phyloP scores from a whole-genome alignment of 1,140 invertebrate genomes.

The Drosophila tani region DNA sequence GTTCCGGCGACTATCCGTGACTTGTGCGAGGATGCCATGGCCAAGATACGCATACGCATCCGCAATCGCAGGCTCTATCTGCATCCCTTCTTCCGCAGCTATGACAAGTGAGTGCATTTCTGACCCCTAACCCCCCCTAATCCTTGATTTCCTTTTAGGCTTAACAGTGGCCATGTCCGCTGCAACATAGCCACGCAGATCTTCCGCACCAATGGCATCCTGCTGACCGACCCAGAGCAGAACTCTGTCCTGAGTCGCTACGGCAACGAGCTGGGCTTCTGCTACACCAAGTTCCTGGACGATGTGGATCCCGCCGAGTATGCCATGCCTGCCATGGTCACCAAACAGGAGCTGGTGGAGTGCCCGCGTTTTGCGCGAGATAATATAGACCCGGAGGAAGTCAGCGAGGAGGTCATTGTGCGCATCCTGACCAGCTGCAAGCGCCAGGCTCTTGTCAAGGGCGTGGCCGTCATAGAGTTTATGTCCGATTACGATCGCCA shows the following conservation, averaged over 20 bases:
- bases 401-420: conserved; percentile 87
- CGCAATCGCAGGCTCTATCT: conserved; percentile 86
- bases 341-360: conserved; percentile 56
- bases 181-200: conserved; percentile 88
- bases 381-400: conserved; percentile 12
- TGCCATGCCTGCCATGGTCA: conserved; percentile 71
- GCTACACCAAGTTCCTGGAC: conserved; percentile 88
- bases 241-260: conserved; percentile 88
- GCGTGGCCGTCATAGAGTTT: conserved; percentile 88
- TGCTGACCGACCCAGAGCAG: conserved; percentile 88
- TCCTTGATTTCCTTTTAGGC: conserved; percentile 82
- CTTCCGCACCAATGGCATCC: conserved; percentile 87
- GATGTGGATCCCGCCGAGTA: conserved; percentile 85
- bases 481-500: conserved; percentile 87
- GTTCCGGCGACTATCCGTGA: conserved; percentile 80
- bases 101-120: conserved; percentile 87
- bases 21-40: conserved; percentile 86
- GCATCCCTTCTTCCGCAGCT: conserved; percentile 88
- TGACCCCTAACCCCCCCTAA: not conserved
- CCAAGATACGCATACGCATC: conserved; percentile 86
- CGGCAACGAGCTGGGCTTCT: conserved; percentile 89
- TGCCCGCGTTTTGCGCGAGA: conserved; percentile 59
- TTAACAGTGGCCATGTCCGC: conserved; percentile 89
- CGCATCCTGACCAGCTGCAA: conserved; percentile 90
- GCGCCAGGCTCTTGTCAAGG: conserved; percentile 88